Evolutionary conservation across 2,113 vertebrate genomes (phyloP), one percentile per base, ranked within the genome.

Genomic region (Azemiops feae): DNA sequence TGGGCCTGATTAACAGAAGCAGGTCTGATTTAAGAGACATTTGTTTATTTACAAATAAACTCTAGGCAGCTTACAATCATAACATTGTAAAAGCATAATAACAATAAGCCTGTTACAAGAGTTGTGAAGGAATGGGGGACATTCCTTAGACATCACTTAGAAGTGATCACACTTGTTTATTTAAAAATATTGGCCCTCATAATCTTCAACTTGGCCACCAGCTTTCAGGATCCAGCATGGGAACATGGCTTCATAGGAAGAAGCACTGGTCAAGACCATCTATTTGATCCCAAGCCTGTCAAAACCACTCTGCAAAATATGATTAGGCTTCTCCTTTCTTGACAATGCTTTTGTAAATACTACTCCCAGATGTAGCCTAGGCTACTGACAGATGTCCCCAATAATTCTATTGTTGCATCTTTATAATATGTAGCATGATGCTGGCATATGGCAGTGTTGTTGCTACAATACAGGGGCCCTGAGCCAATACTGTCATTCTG

Each of bases 331-430:
- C 90, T 92, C 30, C 53, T 53, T 43, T 88, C 52, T 60, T 43
- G 43, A 74, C 92, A 27, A 92, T 95, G 93, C 95, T 91, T 96
- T 96, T 91, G 92, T 92, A 96, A 93, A 94, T 95, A 95, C 96
- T 96, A 97, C 97, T 97, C 95, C 96, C 96, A 97, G 96, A 97
- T 96, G 96, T 95, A 96, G 95, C 43, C 43, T 94, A 95, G 95
- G 95, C 95, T 96, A 94, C 95, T 96, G 95, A 95, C 97, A 97
- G 97, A 97, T 97, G 96, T 96, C 96, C 94, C 95, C 95, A 96
- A 97, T 97, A 97, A 97, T 97, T 97, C 96, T 97, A 96, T 95
- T 97, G 94, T 95, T 96, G 96, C 94, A 95, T 97, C 94, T 93
- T 96, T 89, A 95, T 95, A 96, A 93, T 92, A 93, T 97, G 96